phyloP scores from a whole-genome alignment of 2,888 invertebrate species.

The Heliconius cydno region DNA sequence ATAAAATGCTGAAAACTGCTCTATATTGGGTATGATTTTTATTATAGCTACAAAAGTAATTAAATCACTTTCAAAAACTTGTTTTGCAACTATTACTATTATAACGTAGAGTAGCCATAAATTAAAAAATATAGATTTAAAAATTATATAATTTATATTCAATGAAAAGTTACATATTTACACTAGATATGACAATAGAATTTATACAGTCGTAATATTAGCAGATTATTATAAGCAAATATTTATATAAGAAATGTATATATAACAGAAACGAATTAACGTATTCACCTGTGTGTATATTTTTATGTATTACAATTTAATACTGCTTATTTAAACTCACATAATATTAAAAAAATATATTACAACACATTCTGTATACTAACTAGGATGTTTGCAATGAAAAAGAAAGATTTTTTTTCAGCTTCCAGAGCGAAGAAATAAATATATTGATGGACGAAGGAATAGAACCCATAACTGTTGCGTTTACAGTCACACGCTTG shows the following conservation, averaged over 20 bases:
- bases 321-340: not conserved
- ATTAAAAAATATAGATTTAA: not conserved
- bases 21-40: not conserved
- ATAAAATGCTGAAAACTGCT: not conserved
- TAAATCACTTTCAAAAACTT: conserved; percentile 28
- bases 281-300: not conserved
- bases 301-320: not conserved
- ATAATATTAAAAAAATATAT: not conserved
- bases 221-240: not conserved
- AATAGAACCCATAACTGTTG: too few species aligned
- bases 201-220: not conserved
- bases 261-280: too few species aligned
- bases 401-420: not conserved
- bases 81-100: conserved; percentile 1
- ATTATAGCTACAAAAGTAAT: not conserved
- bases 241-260: not conserved
- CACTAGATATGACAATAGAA: not conserved
- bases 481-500: too few species aligned
- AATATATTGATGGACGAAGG: too few species aligned
- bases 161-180: not conserved
- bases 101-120: not conserved
- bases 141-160: not conserved
- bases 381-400: not conserved
- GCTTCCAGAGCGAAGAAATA: too few species aligned
- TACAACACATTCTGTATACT: not conserved